Evolutionary conservation across 37 sponge, comb jelly and placozoan genomes (phyloP).

Genomic region (Chondrilla cf. caribensis): DNA sequence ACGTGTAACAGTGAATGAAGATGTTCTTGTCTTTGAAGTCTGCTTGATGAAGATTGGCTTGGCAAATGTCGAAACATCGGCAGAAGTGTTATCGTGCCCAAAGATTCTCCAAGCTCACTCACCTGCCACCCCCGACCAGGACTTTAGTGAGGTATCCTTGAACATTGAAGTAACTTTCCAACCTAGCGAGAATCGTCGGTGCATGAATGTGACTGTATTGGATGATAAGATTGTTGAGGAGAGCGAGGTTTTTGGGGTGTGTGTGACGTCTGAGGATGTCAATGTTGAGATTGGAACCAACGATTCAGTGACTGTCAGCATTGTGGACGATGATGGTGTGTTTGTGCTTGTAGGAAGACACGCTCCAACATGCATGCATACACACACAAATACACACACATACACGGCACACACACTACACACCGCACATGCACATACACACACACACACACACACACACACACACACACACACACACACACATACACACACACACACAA

Average conservation of each 20-base stretch:
- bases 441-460: constrained; percentile 12
- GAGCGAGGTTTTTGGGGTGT: background rate
- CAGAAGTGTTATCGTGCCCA: too few species aligned
- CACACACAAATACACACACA: background rate
- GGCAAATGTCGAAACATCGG: background rate
- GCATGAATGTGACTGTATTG: background rate
- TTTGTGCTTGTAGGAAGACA: too few species aligned
- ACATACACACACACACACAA: background rate
- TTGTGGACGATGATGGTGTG: constrained; percentile 12
- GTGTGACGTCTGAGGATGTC: background rate
- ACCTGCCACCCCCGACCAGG: too few species aligned
- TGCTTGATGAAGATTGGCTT: constrained; percentile 3
- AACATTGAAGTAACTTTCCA: background rate
- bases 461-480: background rate
- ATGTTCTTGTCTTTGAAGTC: background rate
- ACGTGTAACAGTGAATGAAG: background rate
- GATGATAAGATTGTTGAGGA: background rate
- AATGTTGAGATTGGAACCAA: too few species aligned
- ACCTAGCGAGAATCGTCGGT: background rate
- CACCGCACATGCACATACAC: background rate
- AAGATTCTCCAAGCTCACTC: too few species aligned
- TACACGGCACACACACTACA: background rate
- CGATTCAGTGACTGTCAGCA: background rate
- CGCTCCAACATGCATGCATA: too few species aligned
- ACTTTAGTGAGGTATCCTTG: too few species aligned